Evolutionary conservation across 1,140 invertebrate genomes (phyloP).

Genomic region (Ceratina calcarata): DNA sequence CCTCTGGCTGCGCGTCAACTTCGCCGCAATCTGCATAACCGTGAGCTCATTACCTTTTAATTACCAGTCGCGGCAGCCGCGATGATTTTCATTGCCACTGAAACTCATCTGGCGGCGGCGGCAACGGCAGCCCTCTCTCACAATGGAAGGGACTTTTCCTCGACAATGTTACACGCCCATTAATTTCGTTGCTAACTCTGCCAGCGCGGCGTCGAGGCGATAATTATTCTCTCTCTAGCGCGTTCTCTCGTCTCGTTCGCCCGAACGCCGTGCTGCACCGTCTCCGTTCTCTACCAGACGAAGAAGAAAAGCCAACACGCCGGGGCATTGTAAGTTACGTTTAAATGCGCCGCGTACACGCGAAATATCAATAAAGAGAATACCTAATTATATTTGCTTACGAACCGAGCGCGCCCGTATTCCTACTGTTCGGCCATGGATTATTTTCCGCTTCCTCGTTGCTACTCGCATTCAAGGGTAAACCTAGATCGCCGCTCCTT

Average conservation of each 20-base stretch:
- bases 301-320: slow-evolving; percentile 22
- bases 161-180: slow-evolving; percentile 47
- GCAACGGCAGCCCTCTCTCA: slow-evolving; percentile 17
- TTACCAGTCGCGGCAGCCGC: slow-evolving; percentile 45
- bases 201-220: slow-evolving; percentile 37
- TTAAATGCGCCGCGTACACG: slow-evolving; percentile 33
- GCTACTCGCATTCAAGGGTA: background rate
- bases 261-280: background rate
- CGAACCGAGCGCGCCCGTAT: background rate
- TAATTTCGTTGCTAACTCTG: slow-evolving; percentile 57
- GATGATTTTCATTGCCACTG: slow-evolving; percentile 66
- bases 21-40: slow-evolving; percentile 59
- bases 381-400: slow-evolving; percentile 33
- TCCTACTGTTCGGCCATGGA: background rate
- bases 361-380: slow-evolving; percentile 49
- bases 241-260: background rate
- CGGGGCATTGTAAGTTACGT: slow-evolving; percentile 31
- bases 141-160: slow-evolving; percentile 60
- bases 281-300: background rate
- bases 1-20: slow-evolving; percentile 42
- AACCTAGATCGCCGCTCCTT: background rate
- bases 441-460: background rate
- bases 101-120: slow-evolving; percentile 51
- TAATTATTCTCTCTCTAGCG: slow-evolving; percentile 40
- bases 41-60: slow-evolving; percentile 67